These are phyloP conservation scores for Oncopodura yosiiana DNA, from an alignment of 1,140 invertebrate genomes.

Conservation along the genomic window DNA sequence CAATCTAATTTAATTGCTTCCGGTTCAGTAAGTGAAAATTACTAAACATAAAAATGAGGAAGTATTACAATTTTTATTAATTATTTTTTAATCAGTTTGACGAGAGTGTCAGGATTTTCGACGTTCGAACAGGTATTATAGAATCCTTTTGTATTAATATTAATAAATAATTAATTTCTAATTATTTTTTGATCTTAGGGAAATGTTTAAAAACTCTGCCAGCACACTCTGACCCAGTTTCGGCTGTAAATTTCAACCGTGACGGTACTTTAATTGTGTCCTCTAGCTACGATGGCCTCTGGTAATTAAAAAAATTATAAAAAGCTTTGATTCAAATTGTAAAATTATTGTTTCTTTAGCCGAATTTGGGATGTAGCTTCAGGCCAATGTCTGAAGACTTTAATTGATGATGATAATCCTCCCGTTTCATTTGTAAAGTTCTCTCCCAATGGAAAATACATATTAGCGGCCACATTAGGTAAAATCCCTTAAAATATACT, in stretches of 20 bases:
- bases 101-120: constrained; percentile 98
- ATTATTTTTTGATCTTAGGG: no score
- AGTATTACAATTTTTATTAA: constrained; percentile 8
- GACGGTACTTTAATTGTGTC: constrained; percentile 97
- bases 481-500: constrained; percentile 46
- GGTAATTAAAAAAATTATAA: constrained; percentile 47
- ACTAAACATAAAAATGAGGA: not conserved
- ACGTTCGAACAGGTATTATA: constrained; percentile 98
- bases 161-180: no score
- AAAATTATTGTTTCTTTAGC: constrained; percentile 46
- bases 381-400: constrained; percentile 96
- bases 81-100: constrained; percentile 64
- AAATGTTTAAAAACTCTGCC: constrained; percentile 98
- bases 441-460: constrained; percentile 99
- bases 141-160: no score
- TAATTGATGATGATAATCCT: constrained; percentile 89
- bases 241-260: constrained; percentile 95
- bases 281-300: constrained; percentile 97
- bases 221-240: constrained; percentile 98
- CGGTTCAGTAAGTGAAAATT: constrained; percentile 64
- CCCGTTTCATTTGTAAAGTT: constrained; percentile 99
- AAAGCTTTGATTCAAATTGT: not conserved
- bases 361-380: constrained; percentile 99
- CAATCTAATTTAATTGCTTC: constrained; percentile 99
- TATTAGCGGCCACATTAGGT: constrained; percentile 93